A percentile compares a stretch with the other conserved stretches of the same genome.
These are phyloP conservation scores for Dicaeum eximium DNA, from an alignment of 2,113 vertebrate species.

Conservation along the genomic window DNA sequence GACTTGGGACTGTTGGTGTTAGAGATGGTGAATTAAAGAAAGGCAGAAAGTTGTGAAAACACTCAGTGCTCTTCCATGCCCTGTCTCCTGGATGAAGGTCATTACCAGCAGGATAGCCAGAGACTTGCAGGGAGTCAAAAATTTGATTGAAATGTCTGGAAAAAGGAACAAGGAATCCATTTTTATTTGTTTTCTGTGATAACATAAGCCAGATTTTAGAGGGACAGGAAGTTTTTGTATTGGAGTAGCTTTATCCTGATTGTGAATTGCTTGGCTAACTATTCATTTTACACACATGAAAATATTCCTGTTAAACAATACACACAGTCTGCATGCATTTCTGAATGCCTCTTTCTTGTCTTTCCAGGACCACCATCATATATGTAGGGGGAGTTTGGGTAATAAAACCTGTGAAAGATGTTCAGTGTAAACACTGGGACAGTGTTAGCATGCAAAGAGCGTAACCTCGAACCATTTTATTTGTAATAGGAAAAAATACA, in stretches of 20 bases:
- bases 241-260: background rate
- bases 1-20: background rate
- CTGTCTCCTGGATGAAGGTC: background rate
- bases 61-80: background rate
- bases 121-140: background rate
- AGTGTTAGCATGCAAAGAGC: background rate
- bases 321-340: background rate
- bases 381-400: background rate
- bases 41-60: background rate
- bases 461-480: background rate
- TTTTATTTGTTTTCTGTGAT: constrained; percentile 21
- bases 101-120: background rate
- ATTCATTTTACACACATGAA: background rate
- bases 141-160: background rate
- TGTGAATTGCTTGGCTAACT: background rate
- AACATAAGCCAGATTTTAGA: background rate
- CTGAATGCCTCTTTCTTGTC: background rate
- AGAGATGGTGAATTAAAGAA: background rate
- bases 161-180: background rate
- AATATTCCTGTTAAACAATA: background rate
- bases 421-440: background rate
- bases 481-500: background rate
- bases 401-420: background rate
- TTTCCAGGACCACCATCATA: background rate
- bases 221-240: background rate